phyloP scores from a whole-genome alignment of 2,113 vertebrate species.

The Thalassarche chlororhynchos region DNA sequence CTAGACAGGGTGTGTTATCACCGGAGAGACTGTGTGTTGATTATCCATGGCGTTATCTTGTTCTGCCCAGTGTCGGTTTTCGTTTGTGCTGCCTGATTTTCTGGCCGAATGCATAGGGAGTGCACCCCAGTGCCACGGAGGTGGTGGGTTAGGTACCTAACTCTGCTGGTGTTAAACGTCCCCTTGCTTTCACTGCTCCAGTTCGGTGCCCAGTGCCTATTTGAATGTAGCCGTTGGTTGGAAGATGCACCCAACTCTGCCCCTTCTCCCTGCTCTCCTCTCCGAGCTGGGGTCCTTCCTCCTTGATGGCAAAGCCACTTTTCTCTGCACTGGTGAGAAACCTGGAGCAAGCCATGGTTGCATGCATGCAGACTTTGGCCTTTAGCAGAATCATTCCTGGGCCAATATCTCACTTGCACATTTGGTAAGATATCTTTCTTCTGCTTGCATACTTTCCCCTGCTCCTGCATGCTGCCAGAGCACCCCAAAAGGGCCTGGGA shows the following conservation, averaged over 20 bases:
- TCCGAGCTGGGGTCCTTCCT: not conserved
- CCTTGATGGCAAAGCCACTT: not conserved
- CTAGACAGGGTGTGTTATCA: not conserved
- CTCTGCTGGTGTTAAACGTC: not conserved
- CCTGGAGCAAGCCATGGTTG: not conserved
- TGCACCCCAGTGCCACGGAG: not conserved
- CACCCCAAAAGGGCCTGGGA: not conserved
- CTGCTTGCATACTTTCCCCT: not conserved
- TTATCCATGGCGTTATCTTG: not conserved
- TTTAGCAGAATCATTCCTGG: not conserved
- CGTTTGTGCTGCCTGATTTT: not conserved
- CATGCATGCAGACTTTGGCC: not conserved
- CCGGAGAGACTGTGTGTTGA: fast-evolving
- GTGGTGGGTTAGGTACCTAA: not conserved
- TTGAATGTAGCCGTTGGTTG: not conserved
- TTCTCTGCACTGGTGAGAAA: not conserved
- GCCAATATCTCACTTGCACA: not conserved
- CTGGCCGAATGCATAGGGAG: not conserved
- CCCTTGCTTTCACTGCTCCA: not conserved
- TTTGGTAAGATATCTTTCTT: not conserved
- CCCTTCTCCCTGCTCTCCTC: not conserved
- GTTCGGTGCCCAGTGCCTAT: not conserved
- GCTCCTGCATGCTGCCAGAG: not conserved
- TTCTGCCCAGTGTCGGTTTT: not conserved
- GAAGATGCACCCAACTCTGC: not conserved